Evolutionary conservation across 2,888 invertebrate genomes (phyloP).

Genomic region (Xanthia icteritia): DNA sequence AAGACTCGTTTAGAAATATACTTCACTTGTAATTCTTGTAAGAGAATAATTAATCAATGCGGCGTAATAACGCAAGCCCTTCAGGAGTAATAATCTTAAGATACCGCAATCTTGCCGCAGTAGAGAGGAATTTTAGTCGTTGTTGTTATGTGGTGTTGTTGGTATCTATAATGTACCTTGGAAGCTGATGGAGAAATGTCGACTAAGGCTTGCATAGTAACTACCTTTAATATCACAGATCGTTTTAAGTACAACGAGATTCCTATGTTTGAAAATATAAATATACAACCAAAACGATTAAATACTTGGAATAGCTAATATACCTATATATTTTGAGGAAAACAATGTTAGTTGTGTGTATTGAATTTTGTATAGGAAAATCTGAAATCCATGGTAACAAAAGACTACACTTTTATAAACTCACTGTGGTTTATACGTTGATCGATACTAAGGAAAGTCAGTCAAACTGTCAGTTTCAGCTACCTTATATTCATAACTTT

Average conservation of each 20-base stretch:
- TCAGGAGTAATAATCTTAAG: slow-evolving; percentile 55
- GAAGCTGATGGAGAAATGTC: not conserved
- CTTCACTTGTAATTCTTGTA: slow-evolving; percentile 53
- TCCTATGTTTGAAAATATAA: not conserved
- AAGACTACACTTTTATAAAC: slow-evolving; percentile 4
- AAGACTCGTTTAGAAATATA: slow-evolving; percentile 37
- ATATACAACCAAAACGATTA: not conserved
- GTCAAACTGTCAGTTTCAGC: slow-evolving; percentile 40
- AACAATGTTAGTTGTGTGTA: not conserved
- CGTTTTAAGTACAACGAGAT: not conserved
- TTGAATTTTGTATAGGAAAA: slow-evolving; percentile 2
- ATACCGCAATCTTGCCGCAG: slow-evolving; percentile 59
- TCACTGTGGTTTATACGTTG: not conserved
- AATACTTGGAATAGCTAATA: not conserved
- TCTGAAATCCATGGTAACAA: slow-evolving; percentile 7
- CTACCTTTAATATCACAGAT: too few species aligned
- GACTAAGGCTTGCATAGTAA: not conserved
- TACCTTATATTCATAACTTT: slow-evolving; percentile 20
- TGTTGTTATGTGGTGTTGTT: slow-evolving; percentile 28
- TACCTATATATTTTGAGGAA: not conserved
- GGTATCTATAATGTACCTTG: not conserved
- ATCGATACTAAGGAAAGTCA: slow-evolving; percentile 12
- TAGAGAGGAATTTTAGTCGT: slow-evolving; percentile 36
- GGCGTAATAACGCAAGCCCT: slow-evolving; percentile 47
- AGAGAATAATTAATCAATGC: slow-evolving; percentile 60